Base-by-base conservation (phyloP, 2,888 invertebrate genomes). In the Tenodera sinensis region DNA sequence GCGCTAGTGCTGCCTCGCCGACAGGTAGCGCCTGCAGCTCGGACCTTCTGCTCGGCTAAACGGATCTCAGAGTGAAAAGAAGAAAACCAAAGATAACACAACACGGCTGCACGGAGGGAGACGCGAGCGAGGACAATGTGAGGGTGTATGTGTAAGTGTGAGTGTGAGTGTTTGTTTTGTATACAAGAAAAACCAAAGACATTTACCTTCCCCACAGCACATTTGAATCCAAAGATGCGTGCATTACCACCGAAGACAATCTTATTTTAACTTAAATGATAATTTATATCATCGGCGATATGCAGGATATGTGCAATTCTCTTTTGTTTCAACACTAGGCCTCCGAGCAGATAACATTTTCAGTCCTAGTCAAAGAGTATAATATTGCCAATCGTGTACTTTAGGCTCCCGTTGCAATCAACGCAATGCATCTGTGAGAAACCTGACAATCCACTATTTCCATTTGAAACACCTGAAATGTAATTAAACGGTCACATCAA, bases 1-100 rank as follows among this genome's bases (percentile, higher is more conserved):
- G 96, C 89, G 96, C 96, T 12, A 95, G 96, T 90, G 96, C 96
- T 54, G 96, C 96, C 84, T 96, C 96, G 83, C 96, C 96, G 83
- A 96, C 96, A 91, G 96, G 96, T 91, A 96, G 96, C 92, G 96
- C 96, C 90, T 96, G 96, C 93, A 87, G 81, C 54, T 27, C 85
- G 12, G 89, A 89, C 27, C 83, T 89, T 42, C 89, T 89, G 28
- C 84, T 88, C 28, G 89, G 89, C 89, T 89, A 88, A 30, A 89
- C 27, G 34, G 88, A 88, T 88, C 88, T 88, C 88, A 83, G 34
- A 34, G 28, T 42, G 28, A 47, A 47, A 85, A 30, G 4, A 30
- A 30, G 30, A 30, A 30, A 88, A 88, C 88, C 88, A 88, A 88
- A 88, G 88, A 88, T 88, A 54, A 54, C 54, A 7, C 7, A 54